Evolutionary conservation across 2,113 vertebrate genomes (phyloP), one percentile per base, ranked within the genome.

Genomic region (Gadus chalcogrammus): DNA sequence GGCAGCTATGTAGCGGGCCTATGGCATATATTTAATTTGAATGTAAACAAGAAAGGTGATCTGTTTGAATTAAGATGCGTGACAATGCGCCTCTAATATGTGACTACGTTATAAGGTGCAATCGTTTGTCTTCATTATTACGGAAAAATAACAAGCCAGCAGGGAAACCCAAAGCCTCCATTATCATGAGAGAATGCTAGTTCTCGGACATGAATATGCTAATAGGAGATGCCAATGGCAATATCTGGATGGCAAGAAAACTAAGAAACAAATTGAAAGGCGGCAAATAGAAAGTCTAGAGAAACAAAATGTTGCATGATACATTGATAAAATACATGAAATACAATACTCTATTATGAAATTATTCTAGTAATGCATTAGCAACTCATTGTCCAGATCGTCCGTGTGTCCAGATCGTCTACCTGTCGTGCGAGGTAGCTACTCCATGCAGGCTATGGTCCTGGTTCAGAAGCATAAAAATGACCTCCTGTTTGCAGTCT

Each of bases 181-280:
- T 58, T 58, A 58, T 58, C n/a, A 3, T 48, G 42, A 48, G 42
- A 48, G 42, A 48, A 48, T 48, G 3, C 42, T 48, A 48, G 42
- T 70, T 65, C 55, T n/a, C 15, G 24, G 20, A 20, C 80, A 83
- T 80, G 71, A 87, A 86, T 83, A 86, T 86, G 84, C 65, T 77
- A 84, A 85, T 81, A 16, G 64, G 60, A 24, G 64, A 61, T 52
- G 80, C 82, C 81, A 77, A 61, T 61, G 82, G 84, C 31, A 31
- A 3, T 3, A 31, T 6, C 31, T 31, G 31, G 31, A 31, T 6
- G 31, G 31, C 31, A 31, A 4, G 5, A 31, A 31, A 31, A 31
- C 31, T 31, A 31, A 31, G 31, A 3, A 31, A 31, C 31, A 31
- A 31, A 31, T 31, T 31, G 31, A 2, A 31, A 31, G 31, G 4